phyloP scores from a whole-genome alignment of 1,140 invertebrate species.

The Medauroidea extradentata region DNA sequence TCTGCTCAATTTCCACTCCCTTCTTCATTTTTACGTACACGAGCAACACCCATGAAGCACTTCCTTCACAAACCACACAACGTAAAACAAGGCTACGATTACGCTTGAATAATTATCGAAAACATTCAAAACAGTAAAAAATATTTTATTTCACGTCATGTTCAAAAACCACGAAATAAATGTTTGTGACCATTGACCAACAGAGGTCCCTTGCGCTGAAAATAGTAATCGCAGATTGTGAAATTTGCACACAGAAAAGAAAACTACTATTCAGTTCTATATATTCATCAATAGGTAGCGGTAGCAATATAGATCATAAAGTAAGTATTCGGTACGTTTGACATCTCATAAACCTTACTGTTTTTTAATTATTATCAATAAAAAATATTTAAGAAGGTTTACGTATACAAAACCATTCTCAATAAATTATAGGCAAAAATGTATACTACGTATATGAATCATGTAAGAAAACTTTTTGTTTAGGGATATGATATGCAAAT shows the following conservation, averaged over 20 bases:
- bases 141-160: conserved; percentile 5
- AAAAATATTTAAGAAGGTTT: no score
- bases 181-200: background rate
- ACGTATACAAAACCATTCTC: no score
- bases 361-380: no score
- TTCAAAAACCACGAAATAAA: conserved; percentile 12
- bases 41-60: conserved; percentile 1
- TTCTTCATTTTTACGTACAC: conserved; percentile 14
- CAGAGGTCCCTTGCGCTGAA: conserved; percentile 19
- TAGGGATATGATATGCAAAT: no score
- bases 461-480: no score
- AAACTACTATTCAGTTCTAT: background rate
- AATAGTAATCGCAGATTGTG: conserved; percentile 21
- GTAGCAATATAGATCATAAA: no score
- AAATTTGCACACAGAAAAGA: conserved; percentile 17
- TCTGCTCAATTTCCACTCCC: conserved; percentile 15
- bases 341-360: no score
- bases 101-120: background rate
- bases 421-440: no score
- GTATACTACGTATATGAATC: no score
- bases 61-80: background rate
- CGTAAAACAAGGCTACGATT: background rate
- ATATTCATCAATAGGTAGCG: no score
- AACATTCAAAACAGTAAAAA: conserved; percentile 5
- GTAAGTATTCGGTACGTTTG: no score